A percentile compares a stretch with the other conserved stretches of the same genome.
phyloP scores from a whole-genome alignment of 2,888 invertebrate genomes.

The Agrochola litura region DNA sequence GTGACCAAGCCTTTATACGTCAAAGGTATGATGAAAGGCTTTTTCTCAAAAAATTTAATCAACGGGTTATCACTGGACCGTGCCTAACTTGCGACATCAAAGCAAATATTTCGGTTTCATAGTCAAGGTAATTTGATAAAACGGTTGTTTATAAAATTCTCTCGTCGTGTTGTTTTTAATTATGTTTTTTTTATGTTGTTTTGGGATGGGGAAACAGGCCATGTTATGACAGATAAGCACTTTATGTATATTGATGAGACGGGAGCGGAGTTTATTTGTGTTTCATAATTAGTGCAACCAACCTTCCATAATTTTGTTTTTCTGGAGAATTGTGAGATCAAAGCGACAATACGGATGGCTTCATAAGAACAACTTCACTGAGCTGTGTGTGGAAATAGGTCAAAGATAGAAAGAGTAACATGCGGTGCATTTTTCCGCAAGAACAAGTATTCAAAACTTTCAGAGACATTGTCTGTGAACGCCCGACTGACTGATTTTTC shows the following conservation, averaged over 20 bases:
- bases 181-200: constrained; percentile 53
- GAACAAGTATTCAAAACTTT: constrained; percentile 45
- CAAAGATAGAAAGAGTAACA: constrained; percentile 41
- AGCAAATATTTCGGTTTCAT: constrained; percentile 61
- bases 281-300: constrained; percentile 43
- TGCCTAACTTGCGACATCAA: constrained; percentile 61
- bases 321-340: constrained; percentile 28
- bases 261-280: constrained; percentile 32
- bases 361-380: constrained; percentile 31
- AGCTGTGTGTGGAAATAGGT: constrained; percentile 34
- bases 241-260: constrained; percentile 52
- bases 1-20: constrained; percentile 36
- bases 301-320: constrained; percentile 32
- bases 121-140: constrained; percentile 54
- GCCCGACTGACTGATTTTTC: constrained; percentile 15
- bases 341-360: constrained; percentile 33
- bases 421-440: constrained; percentile 38
- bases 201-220: constrained; percentile 11
- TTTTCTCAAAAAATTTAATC: constrained; percentile 58
- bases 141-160: constrained; percentile 54
- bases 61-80: constrained; percentile 53
- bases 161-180: constrained; percentile 56
- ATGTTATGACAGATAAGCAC: constrained; percentile 40
- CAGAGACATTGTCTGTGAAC: constrained; percentile 19
- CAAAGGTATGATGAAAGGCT: constrained; percentile 41